Percentiles rank a stretch among this genome's conserved stretches.
Evolutionary conservation across 2,797 vertebrate species (phyloP).

Genomic region (Schizopygopsis malacanthus): DNA sequence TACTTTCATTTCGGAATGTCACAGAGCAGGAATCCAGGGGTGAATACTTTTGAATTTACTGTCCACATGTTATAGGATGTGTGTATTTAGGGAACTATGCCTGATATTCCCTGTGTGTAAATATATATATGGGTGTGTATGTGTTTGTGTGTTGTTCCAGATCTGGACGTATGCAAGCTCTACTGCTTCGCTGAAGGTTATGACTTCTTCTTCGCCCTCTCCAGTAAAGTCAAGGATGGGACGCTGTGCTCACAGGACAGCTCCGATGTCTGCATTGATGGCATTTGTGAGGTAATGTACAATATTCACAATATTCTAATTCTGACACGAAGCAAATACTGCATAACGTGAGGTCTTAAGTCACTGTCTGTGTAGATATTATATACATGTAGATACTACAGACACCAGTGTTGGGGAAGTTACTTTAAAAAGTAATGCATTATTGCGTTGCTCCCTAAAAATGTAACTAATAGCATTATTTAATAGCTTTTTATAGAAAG

Average conservation of each 20-base stretch:
- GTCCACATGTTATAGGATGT: background rate
- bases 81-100: conserved; percentile 42
- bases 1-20: background rate
- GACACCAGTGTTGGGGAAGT: background rate
- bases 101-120: background rate
- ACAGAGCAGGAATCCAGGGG: background rate
- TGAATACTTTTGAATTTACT: background rate
- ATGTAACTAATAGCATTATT: background rate
- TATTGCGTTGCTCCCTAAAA: background rate
- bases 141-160: conserved; percentile 70
- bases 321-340: background rate
- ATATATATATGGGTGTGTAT: background rate
- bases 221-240: conserved; percentile 92
- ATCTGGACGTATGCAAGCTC: conserved; percentile 91
- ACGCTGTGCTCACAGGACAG: conserved; percentile 87
- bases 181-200: conserved; percentile 93
- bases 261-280: conserved; percentile 87
- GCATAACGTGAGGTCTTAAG: background rate
- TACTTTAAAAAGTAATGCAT: background rate
- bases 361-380: background rate
- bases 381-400: background rate
- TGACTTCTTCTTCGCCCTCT: conserved; percentile 93
- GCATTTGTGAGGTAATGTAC: conserved; percentile 88
- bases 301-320: background rate
- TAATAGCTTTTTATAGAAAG: background rate